These are phyloP conservation scores for Osedax fenrisi DNA, from an alignment of 2,888 invertebrate genomes.

Conservation along the genomic window DNA sequence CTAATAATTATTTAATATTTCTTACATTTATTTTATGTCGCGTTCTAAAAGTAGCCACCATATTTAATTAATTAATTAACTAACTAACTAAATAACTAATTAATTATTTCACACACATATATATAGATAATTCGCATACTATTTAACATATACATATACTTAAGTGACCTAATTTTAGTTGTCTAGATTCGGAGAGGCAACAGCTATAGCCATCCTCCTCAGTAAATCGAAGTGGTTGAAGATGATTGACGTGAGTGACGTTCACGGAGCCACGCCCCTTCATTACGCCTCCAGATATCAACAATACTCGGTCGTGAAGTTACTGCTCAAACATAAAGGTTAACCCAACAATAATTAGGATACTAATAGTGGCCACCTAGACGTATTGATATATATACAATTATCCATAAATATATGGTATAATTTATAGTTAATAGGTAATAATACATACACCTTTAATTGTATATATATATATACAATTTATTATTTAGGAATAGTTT, in stretches of 20 bases:
- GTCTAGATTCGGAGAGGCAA: not conserved
- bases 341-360: too few species aligned
- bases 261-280: not conserved
- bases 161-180: not conserved
- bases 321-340: not conserved
- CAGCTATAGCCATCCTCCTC: not conserved
- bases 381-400: too few species aligned
- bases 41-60: too few species aligned
- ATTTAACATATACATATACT: not conserved
- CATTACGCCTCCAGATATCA: not conserved
- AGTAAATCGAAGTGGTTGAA: not conserved
- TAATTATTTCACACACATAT: not conserved
- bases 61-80: not conserved
- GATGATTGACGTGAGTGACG: not conserved
- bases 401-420: too few species aligned
- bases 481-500: not conserved
- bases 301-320: not conserved
- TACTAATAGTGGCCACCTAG: too few species aligned
- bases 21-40: too few species aligned
- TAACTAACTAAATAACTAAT: not conserved
- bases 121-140: not conserved
- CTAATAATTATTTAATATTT: too few species aligned
- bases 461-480: not conserved
- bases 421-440: not conserved
- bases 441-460: too few species aligned